Evolutionary conservation across 2,888 invertebrate species (phyloP).

Genomic region (Syrista parreyssii): DNA sequence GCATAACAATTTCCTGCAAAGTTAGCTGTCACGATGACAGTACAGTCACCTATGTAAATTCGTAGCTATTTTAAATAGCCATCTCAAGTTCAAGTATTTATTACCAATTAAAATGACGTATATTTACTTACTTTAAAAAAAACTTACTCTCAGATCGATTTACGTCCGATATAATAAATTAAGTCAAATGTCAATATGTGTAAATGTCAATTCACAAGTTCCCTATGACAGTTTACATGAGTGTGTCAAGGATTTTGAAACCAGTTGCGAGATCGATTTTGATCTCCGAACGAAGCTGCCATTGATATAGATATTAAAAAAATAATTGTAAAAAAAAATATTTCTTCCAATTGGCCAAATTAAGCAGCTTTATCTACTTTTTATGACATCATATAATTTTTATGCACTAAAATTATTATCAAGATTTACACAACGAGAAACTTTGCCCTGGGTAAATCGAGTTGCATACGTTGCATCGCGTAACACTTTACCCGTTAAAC

Average conservation of each 20-base stretch:
- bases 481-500: constrained; percentile 14
- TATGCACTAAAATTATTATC: background rate
- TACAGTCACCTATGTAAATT: constrained; percentile 14
- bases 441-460: background rate
- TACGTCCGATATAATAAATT: background rate
- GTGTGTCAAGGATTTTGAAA: background rate
- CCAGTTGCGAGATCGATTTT: background rate
- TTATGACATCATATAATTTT: background rate
- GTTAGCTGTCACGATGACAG: background rate
- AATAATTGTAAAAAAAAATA: background rate
- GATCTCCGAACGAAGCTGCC: background rate
- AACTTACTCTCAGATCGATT: background rate
- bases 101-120: background rate
- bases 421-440: background rate
- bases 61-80: constrained; percentile 3
- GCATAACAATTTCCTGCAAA: background rate
- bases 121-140: background rate
- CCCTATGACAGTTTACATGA: background rate
- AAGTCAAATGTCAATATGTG: background rate
- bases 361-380: background rate
- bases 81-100: constrained; percentile 16
- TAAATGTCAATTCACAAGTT: background rate
- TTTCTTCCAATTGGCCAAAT: background rate
- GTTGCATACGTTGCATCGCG: constrained; percentile 8
- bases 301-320: background rate